phyloP scores from a whole-genome alignment of 2,888 invertebrate genomes.

The Carabus problematicus region DNA sequence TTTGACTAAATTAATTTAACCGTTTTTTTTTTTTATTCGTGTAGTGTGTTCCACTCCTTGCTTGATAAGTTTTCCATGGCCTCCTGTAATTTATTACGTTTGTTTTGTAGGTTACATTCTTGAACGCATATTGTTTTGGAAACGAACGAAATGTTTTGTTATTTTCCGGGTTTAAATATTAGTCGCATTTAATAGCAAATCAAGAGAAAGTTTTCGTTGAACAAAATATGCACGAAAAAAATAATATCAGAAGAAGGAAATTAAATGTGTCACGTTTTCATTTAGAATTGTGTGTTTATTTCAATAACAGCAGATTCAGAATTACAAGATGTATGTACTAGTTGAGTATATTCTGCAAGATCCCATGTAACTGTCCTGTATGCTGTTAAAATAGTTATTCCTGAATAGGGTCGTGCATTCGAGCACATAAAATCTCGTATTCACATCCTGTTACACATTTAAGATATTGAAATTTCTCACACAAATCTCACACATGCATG shows the following conservation, averaged over 20 bases:
- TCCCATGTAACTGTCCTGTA: not conserved
- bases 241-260: not conserved
- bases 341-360: not conserved
- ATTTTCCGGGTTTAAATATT: not conserved
- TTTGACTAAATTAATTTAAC: conserved; percentile 39
- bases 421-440: conserved; percentile 20
- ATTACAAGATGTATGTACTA: not conserved
- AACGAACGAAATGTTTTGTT: not conserved
- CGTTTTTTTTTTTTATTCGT: conserved; percentile 40
- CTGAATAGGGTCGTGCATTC: not conserved
- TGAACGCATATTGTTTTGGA: not conserved
- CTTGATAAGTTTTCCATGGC: conserved; percentile 29
- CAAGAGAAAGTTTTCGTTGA: not conserved
- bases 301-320: not conserved
- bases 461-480: conserved; percentile 38
- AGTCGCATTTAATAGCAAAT: not conserved
- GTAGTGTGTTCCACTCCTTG: conserved; percentile 26
- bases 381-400: conserved; percentile 15
- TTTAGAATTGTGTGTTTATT: conserved; percentile 4
- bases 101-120: not conserved
- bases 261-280: not conserved
- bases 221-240: not conserved
- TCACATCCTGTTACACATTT: conserved; percentile 34
- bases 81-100: conserved; percentile 1
- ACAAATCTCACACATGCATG: not conserved